Base-by-base conservation (phyloP, 1,140 invertebrate genomes). In the Pinna nobilis region DNA sequence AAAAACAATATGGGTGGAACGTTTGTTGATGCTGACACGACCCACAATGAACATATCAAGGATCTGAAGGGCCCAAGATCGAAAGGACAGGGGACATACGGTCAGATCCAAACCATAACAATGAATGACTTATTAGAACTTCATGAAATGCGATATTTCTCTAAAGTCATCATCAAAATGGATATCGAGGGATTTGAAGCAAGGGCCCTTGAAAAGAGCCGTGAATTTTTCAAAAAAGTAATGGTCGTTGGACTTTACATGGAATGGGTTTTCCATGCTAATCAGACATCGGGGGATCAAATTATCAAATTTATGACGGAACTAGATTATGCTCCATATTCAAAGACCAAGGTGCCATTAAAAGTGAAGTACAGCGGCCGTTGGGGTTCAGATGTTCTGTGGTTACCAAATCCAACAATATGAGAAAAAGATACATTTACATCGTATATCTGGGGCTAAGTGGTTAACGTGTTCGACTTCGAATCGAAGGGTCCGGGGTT, bases 121-220 rank as follows among this genome's bases (percentile, higher is more conserved):
- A 70, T 75, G 67, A 67, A 75, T 47, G 51, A 75, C 33, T 44
- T 75, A 2, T 32, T 75, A 30, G 60, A 70, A n/a, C 60, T 75
- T 65, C 59, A 59, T 15, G 67, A 15, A 57, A 65, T 75, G 4
- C 41, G 70, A 41, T 15, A 70, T 30, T 75, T 75, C 33, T 18
- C 39, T 5, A 70, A 75, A 47, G 73, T 75, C 3, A 51, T 75
- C 6, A 50, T 75, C 23, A 70, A 75, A 70, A 75, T 75, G 67
- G 67, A 70, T 41, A 69, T 75, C 25, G 73, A 75, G 33, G 73
- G 73, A n/a, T 75, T 75, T 59, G 73, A 75, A 60, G 60, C 51
- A 25, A 63, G 61, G 25, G 73, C 60, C n/a, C 9, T 75, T 18
- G 41, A 55, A 41, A 67, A 61, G 23, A 35, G 66, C 5, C 32